phyloP scores from a whole-genome alignment of 2,888 invertebrate species.

The Drosophila austrosaltans region DNA sequence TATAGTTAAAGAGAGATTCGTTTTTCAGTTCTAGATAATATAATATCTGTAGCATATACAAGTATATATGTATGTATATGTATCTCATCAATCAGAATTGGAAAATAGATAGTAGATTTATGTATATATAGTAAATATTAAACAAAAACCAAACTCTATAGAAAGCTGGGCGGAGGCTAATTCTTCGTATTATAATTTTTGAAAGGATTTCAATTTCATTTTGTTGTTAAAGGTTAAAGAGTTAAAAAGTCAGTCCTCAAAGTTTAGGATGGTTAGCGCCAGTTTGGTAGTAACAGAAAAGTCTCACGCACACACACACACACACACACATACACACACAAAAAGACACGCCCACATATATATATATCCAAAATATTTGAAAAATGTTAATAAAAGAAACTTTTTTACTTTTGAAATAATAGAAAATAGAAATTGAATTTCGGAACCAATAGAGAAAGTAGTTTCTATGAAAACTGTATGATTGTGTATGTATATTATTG shows the following conservation, averaged over 20 bases:
- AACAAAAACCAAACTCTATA: slow-evolving; percentile 12
- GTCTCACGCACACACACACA: not conserved
- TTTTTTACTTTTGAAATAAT: not conserved
- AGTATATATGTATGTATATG: not conserved
- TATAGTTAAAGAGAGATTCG: slow-evolving; percentile 2
- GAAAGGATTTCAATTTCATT: not conserved
- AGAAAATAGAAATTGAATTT: not conserved
- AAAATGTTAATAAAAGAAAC: not conserved
- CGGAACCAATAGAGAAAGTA: not conserved
- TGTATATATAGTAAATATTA: not conserved
- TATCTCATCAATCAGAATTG: slow-evolving; percentile 9
- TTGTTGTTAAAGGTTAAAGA: not conserved
- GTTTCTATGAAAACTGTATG: not conserved
- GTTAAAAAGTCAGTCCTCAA: slow-evolving; percentile 3
- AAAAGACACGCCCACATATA: not conserved
- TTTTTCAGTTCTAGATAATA: not conserved
- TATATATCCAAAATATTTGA: not conserved
- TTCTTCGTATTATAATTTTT: not conserved
- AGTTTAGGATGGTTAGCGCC: slow-evolving; percentile 1
- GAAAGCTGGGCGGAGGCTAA: not conserved
- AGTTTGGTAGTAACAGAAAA: not conserved
- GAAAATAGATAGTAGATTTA: not conserved
- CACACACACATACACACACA: slow-evolving; percentile 1
- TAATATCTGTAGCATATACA: slow-evolving; percentile 2
- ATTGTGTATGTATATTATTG: not conserved